Evolutionary conservation across 2,888 invertebrate species (phyloP).

Genomic region (Ornithoptera alexandrae): DNA sequence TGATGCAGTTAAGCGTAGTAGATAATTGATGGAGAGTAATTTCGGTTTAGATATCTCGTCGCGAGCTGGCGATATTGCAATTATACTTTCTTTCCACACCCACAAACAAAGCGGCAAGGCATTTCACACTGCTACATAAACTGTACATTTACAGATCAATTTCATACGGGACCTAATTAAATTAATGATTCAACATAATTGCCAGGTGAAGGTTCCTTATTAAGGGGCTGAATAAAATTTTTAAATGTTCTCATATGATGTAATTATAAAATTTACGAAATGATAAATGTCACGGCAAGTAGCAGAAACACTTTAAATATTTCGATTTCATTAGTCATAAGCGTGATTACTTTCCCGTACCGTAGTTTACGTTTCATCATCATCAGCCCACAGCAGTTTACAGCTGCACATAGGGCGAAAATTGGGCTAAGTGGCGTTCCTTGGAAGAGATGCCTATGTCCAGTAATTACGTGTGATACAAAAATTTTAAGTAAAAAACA

Average conservation of each 20-base stretch:
- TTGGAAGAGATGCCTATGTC: too few relatives aligned
- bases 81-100: constrained; percentile 23
- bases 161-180: constrained; percentile 13
- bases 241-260: constrained; percentile 1
- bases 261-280: constrained; percentile 2
- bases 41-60: constrained; percentile 22
- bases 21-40: constrained; percentile 21
- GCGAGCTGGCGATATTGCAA: constrained; percentile 20
- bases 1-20: constrained; percentile 9
- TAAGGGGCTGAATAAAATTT: constrained; percentile 2
- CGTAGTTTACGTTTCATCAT: neutral
- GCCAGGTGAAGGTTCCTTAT: constrained; percentile 21
- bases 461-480: too few relatives aligned
- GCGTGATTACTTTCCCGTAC: neutral
- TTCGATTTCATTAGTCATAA: neutral
- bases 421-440: too few relatives aligned
- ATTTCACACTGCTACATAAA: neutral
- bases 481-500: neutral
- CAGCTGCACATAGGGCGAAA: too few relatives aligned
- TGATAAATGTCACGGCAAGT: constrained; percentile 11
- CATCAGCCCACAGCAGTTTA: too few relatives aligned
- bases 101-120: constrained; percentile 8
- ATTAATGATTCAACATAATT: constrained; percentile 9
- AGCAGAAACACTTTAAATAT: neutral
- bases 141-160: constrained; percentile 4